phyloP scores from a whole-genome alignment of 1,140 invertebrate genomes.

The Drosophila ficusphila region DNA sequence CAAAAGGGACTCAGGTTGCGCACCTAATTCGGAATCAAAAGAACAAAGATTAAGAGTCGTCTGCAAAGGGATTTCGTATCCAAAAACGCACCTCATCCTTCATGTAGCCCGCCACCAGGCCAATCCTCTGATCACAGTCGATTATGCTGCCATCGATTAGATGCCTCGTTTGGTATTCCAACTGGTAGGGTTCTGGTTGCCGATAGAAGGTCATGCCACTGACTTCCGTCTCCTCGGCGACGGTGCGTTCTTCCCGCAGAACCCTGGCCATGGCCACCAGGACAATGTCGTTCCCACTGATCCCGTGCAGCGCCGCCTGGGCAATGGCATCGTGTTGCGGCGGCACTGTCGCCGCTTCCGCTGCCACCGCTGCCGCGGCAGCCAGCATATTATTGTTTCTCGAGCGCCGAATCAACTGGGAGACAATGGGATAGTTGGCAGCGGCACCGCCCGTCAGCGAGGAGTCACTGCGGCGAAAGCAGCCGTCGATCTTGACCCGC shows the following conservation, averaged over 20 bases:
- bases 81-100: conserved; percentile 91
- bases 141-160: conserved; percentile 93
- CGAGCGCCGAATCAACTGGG: conserved; percentile 84
- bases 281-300: conserved; percentile 86
- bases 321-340: conserved; percentile 80
- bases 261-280: conserved; percentile 89
- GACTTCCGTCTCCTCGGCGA: conserved; percentile 14
- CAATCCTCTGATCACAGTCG: conserved; percentile 93
- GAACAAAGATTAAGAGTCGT: not conserved
- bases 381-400: conserved; percentile 76
- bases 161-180: conserved; percentile 94
- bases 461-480: conserved; percentile 85
- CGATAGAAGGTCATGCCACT: conserved; percentile 84
- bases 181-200: conserved; percentile 89
- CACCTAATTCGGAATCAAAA: conserved; percentile 39
- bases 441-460: conserved; percentile 80
- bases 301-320: conserved; percentile 78
- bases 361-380: conserved; percentile 66
- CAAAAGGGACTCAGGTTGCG: conserved; percentile 89
- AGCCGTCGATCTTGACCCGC: conserved; percentile 86
- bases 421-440: conserved; percentile 84
- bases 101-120: conserved; percentile 93
- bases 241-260: conserved; percentile 78
- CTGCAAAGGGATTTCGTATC: conserved; percentile 75
- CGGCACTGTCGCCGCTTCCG: conserved; percentile 68